phyloP scores from a whole-genome alignment of 2,888 invertebrate species.

The Machimus atricapillus region DNA sequence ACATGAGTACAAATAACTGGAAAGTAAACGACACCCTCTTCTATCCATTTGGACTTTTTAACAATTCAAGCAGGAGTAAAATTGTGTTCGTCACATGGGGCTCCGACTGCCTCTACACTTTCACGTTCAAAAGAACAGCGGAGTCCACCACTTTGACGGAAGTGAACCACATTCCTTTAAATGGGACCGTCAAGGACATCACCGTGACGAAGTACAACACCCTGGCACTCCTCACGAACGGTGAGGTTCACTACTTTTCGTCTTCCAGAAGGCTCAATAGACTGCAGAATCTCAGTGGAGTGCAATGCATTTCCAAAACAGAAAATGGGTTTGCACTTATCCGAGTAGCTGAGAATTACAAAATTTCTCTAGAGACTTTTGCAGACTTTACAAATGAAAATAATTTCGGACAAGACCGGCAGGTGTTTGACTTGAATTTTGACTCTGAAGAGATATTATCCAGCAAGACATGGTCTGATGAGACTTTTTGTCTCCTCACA shows the following conservation, averaged over 20 bases:
- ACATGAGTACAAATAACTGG: slow-evolving; percentile 51
- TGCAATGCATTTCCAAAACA: slow-evolving; percentile 53
- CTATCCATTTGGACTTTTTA: slow-evolving; percentile 55
- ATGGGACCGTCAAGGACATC: slow-evolving; percentile 52
- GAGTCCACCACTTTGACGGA: slow-evolving; percentile 48
- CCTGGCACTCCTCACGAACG: slow-evolving; percentile 54
- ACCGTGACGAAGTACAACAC: slow-evolving; percentile 58
- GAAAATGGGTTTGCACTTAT: slow-evolving; percentile 56
- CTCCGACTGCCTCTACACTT: slow-evolving; percentile 56
- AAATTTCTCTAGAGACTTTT: slow-evolving; percentile 53
- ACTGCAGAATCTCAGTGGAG: slow-evolving; percentile 54
- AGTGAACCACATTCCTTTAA: slow-evolving; percentile 46
- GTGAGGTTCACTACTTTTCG: slow-evolving; percentile 56
- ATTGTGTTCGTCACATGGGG: slow-evolving; percentile 59
- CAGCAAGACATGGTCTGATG: slow-evolving; percentile 53
- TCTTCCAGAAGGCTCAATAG: slow-evolving; percentile 56
- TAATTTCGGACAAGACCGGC: slow-evolving; percentile 49
- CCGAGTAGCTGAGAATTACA: slow-evolving; percentile 44
- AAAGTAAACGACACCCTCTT: slow-evolving; percentile 57
- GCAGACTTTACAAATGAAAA: slow-evolving; percentile 54
- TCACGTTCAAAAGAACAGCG: slow-evolving; percentile 54
- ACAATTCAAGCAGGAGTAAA: slow-evolving; percentile 54
- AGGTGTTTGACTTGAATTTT: slow-evolving; percentile 56
- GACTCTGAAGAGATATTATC: slow-evolving; percentile 57
- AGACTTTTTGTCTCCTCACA: slow-evolving; percentile 53